Evolutionary conservation across 2,888 invertebrate genomes (phyloP).

Genomic region (Leptopterna dolabrata): DNA sequence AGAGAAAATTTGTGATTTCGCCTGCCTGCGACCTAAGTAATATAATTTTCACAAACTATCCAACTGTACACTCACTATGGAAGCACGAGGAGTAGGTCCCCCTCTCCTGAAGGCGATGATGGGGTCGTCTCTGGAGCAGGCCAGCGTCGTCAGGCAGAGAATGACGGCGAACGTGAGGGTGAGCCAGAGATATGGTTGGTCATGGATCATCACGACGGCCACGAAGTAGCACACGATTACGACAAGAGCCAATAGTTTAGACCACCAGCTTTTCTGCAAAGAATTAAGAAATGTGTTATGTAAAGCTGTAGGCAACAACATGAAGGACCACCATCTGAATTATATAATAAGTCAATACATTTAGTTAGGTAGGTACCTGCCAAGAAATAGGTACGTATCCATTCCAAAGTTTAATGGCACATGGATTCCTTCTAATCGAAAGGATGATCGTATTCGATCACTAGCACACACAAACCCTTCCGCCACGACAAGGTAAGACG

Average conservation of each 20-base stretch:
- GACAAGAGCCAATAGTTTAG: constrained; percentile 47
- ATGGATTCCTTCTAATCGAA: too few species aligned
- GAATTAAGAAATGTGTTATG: neutral
- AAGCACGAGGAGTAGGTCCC: constrained; percentile 20
- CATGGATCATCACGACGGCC: constrained; percentile 45
- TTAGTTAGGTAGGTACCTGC: too few species aligned
- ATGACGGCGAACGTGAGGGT: constrained; percentile 54
- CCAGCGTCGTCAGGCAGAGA: constrained; percentile 53
- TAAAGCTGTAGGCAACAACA: neutral
- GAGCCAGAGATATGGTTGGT: constrained; percentile 56
- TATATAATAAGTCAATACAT: too few species aligned
- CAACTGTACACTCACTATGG: constrained; percentile 16
- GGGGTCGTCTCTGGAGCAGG: constrained; percentile 51
- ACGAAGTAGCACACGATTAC: constrained; percentile 52
- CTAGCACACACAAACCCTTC: too few species aligned
- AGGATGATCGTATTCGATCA: too few species aligned
- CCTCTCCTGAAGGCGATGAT: constrained; percentile 46
- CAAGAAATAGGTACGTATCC: too few species aligned
- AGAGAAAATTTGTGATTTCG: too few species aligned
- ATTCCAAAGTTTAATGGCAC: too few species aligned
- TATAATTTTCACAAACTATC: too few species aligned
- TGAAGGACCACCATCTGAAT: neutral
- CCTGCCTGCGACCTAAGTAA: too few species aligned
- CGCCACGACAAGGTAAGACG: too few species aligned
- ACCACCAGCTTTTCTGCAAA: constrained; percentile 56